A percentile compares a stretch with the other conserved stretches of the same genome.
Conservation (phyloP, 2,888 invertebrate genomes). For the Heterodera filipjevi region DNA sequence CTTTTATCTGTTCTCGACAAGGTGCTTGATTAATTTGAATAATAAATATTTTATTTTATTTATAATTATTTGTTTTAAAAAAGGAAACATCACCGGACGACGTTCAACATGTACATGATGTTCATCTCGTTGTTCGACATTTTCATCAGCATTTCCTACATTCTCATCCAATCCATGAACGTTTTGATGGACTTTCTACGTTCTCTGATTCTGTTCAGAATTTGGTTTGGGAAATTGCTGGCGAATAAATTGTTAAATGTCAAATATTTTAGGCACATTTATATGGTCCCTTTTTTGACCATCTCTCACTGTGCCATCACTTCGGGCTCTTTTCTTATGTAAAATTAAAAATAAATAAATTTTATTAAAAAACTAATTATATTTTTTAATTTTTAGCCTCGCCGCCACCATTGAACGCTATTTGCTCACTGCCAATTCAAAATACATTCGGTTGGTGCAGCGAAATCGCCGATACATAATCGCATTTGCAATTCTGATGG, state of each 20-base stretch:
- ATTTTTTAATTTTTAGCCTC: slow-evolving; percentile 33
- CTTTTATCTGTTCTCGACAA: slow-evolving; percentile 43
- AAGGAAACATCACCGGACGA: slow-evolving; percentile 52
- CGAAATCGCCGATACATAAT: slow-evolving; percentile 47
- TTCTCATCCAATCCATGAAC: slow-evolving; percentile 60
- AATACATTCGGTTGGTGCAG: slow-evolving; percentile 48
- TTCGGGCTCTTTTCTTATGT: slow-evolving; percentile 58
- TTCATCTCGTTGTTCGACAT: slow-evolving; percentile 62
- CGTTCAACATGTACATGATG: slow-evolving; percentile 60
- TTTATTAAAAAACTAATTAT: neutral
- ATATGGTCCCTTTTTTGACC: slow-evolving; percentile 62
- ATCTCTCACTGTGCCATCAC: slow-evolving; percentile 63
- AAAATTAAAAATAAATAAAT: neutral
- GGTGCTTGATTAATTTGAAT: slow-evolving; percentile 3
- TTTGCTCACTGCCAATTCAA: slow-evolving; percentile 54
- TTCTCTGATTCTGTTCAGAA: slow-evolving; percentile 48
- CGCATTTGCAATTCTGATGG: slow-evolving; percentile 52
- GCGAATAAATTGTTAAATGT: slow-evolving; percentile 22
- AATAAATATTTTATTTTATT: neutral
- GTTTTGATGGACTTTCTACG: slow-evolving; percentile 56
- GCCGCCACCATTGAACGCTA: slow-evolving; percentile 59
- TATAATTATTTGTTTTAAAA: neutral
- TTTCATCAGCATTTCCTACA: slow-evolving; percentile 58
- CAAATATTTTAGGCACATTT: slow-evolving; percentile 50
- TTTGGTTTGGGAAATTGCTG: slow-evolving; percentile 49